Evolutionary conservation across 1,140 invertebrate species (phyloP), one percentile per base, ranked within the genome.

Genomic region (Plutomurus gul): DNA sequence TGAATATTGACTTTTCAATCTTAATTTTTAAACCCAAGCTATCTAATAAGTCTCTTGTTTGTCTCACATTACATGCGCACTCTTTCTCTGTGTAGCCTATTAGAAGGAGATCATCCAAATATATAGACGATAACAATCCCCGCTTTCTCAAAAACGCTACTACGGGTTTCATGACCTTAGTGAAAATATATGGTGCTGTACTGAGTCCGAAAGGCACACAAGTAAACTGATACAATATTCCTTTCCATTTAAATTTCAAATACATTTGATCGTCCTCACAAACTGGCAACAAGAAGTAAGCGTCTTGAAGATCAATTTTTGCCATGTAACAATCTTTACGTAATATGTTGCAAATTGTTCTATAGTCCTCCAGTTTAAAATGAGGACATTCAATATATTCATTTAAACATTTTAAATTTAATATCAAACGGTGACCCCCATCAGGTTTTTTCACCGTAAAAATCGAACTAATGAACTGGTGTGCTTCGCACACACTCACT

Each of bases 311-410:
- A 39, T 82, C 81, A 1, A 82, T 76, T 25, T 43, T 77, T 39
- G 74, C 72, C 70, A 80, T 46, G 75, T 20, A 80, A 39, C 13
- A 25, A 3, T 47, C 39, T 49, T 25, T 39, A 2, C 33, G 2
- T 13, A 82, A 13, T 6, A 82, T 7, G 40, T 70, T 77, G 8
- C 49, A 20, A 11, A 77, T 72, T 5, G 13, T 71, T 13, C 51
- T 76, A 33, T 70, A 49, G 37, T 77, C 81, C 40, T 82, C 78
- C 75, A 82, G 77, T 43, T 80, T 82, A 27, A 82, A 82, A 80
- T 82, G 78, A 4, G 16, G 13, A 10, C 72, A 33, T 3, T 51
- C 46, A 8, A 82, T 37, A 77, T 72, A 82, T 10, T 60, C 22
- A 73, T 82, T 82, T 4, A 82, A 43, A 1, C 8, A 1, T 75